Evolutionary conservation across 2,797 vertebrate species (phyloP), one percentile per base, ranked within the genome.

Genomic region (Alcedo quadribrachys): DNA sequence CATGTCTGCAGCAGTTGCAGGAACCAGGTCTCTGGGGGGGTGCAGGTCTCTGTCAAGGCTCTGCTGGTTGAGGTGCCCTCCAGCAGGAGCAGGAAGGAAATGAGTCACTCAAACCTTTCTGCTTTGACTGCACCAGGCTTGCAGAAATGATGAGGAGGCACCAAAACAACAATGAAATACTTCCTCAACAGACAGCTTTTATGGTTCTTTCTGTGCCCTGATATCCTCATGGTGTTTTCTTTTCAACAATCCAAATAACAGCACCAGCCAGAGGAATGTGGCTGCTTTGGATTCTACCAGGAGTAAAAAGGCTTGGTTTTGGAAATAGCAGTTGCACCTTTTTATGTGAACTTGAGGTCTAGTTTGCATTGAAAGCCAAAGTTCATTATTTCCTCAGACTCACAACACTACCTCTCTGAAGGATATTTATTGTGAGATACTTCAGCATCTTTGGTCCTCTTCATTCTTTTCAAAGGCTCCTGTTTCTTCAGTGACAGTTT

Each of bases 41-140:
- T 53, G 48, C 12, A 7, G 5, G 15, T 18, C 82, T 87, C 27
- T 45, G 63, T 32, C 28, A 80, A 53, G 46, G 21, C 50, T 80
- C 43, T 21, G 8, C 10, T 67, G 65, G 30, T 10, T 70, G 50
- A 67, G 87, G 89, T 96, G 86, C 54, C 37, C 12, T 30, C 16
- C 81, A 88, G 45, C 68, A n/a, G 78, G 48, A 86, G 74, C 85
- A 88, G 95, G 94, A 96, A 96, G 96, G 91, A 96, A 96, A 86
- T 96, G 96, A 96, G 30, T 96, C 90, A 94, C 54, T 86, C 57
- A 67, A 67, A 65, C 74, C 83, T 93, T 79, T 88, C 51, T 77
- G 65, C 65, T 90, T 71, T 46, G 85, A 43, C 91, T 71, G 78
- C 45, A 40, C 37, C 8, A 6, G 65, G 15, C 68, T 80, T 77